Conservation (phyloP, 2,113 vertebrate species). For the Malurus cyaneus region DNA sequence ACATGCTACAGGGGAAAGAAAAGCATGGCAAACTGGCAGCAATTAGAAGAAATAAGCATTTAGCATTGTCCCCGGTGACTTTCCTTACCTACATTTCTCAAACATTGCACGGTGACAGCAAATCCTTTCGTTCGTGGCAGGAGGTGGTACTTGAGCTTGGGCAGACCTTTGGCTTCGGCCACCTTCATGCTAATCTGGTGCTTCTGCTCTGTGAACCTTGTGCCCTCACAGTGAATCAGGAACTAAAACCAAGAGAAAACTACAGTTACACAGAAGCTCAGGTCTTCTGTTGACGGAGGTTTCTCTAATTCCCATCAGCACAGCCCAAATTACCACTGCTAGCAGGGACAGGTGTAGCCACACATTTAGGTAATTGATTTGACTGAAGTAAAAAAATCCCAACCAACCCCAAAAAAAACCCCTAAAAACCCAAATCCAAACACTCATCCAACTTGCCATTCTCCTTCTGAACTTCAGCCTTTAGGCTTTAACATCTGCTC, state of each 20-base stretch:
- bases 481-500: background rate
- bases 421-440: background rate
- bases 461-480: background rate
- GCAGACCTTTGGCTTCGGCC: slow-evolving; percentile 91
- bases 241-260: slow-evolving; percentile 77
- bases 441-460: background rate
- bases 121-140: slow-evolving; percentile 96
- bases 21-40: background rate
- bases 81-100: slow-evolving; percentile 91
- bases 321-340: background rate
- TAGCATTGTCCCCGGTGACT: slow-evolving; percentile 2
- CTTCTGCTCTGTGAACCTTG: slow-evolving; percentile 93
- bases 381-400: background rate
- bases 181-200: slow-evolving; percentile 96
- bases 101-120: slow-evolving; percentile 88
- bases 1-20: background rate
- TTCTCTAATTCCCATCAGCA: background rate
- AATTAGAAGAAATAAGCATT: background rate
- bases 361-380: background rate
- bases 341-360: background rate
- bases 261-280: background rate
- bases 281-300: background rate
- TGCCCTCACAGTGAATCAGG: slow-evolving; percentile 94
- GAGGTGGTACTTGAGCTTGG: slow-evolving; percentile 92
- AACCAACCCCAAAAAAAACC: background rate